These are phyloP conservation scores for Caracal caracal DNA, from an alignment of 2,113 vertebrate species.

Conservation along the genomic window DNA sequence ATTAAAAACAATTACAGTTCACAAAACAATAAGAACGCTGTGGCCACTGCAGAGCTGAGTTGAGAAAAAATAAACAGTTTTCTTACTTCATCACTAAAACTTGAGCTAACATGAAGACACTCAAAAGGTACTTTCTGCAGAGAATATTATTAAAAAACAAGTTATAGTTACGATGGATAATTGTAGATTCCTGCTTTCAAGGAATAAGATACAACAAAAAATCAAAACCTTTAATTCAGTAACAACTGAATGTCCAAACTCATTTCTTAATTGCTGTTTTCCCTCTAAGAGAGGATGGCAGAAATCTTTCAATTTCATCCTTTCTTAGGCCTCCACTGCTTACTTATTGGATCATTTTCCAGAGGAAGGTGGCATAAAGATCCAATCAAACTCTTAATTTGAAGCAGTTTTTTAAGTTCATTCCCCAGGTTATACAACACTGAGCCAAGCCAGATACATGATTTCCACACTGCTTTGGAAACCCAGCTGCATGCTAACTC, in stretches of 20 bases:
- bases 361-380: background rate
- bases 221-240: constrained; percentile 1
- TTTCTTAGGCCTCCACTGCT: background rate
- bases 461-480: background rate
- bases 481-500: background rate
- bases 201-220: background rate
- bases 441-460: background rate
- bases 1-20: constrained; percentile 63
- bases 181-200: constrained; percentile 30
- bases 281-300: background rate
- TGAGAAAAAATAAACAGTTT: background rate
- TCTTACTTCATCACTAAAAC: constrained; percentile 26
- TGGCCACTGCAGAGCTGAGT: background rate
- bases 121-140: background rate
- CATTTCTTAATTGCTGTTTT: constrained; percentile 8
- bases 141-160: constrained; percentile 12
- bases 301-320: constrained; percentile 10
- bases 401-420: background rate
- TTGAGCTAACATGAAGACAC: background rate
- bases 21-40: constrained; percentile 28
- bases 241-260: background rate
- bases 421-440: background rate
- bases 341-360: background rate
- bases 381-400: background rate
- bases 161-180: background rate